Evolutionary conservation across 2,113 vertebrate species (phyloP).

Genomic region (Oxygymnocypris stewartii): DNA sequence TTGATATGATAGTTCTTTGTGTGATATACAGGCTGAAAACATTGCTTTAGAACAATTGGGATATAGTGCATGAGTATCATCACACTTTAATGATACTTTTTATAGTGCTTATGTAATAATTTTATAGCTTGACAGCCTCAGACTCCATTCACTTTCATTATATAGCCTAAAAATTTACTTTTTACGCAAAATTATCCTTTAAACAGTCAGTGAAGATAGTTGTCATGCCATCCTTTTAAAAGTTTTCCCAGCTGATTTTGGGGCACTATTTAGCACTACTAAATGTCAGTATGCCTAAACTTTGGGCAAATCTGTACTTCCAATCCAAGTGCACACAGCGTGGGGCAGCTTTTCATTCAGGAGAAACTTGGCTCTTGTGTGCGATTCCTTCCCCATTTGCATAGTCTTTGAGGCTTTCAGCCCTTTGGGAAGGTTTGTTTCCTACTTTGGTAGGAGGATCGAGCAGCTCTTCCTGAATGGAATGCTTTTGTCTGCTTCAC

Average conservation of each 20-base stretch:
- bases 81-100: not conserved
- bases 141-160: not conserved
- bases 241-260: conserved; percentile 24
- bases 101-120: not conserved
- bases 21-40: not conserved
- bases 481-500: conserved; percentile 58
- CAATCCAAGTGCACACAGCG: conserved; percentile 30
- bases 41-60: not conserved
- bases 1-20: not conserved
- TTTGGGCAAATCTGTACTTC: conserved; percentile 11
- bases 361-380: conserved; percentile 33
- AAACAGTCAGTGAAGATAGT: not conserved
- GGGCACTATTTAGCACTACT: too few relatives aligned
- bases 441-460: conserved; percentile 57
- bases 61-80: not conserved
- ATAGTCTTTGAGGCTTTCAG: conserved; percentile 40
- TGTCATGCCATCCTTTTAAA: not conserved
- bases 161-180: not conserved
- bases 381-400: conserved; percentile 47
- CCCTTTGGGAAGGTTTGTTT: conserved; percentile 48
- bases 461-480: conserved; percentile 49
- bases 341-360: conserved; percentile 40
- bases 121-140: not conserved
- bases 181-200: not conserved
- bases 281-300: not conserved